Evolutionary conservation across 23 tunicate species (phyloP).

Genomic region (Trididemnum clinides): DNA sequence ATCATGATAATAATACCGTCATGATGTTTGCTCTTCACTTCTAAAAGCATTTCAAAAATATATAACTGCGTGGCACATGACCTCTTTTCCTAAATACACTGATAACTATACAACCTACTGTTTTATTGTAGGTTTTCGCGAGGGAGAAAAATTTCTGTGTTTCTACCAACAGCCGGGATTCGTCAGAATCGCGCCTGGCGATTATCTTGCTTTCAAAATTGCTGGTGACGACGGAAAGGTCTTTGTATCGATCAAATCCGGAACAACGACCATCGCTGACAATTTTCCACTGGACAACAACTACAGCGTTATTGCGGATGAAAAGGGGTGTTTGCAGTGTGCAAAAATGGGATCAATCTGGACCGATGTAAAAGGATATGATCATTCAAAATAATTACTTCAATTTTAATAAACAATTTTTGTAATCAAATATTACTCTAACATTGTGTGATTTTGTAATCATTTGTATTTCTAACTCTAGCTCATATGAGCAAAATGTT

Average conservation of each 20-base stretch:
- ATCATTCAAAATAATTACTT: not conserved
- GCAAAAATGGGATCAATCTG: not conserved
- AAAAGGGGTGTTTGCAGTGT: not conserved
- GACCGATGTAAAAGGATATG: not conserved
- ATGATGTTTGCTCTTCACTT: too few relatives aligned
- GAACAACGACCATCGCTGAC: not conserved
- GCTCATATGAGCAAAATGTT: too few relatives aligned
- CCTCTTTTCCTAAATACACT: too few relatives aligned
- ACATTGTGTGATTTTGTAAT: too few relatives aligned
- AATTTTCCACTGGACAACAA: not conserved
- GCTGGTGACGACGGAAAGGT: not conserved
- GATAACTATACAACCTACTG: too few relatives aligned
- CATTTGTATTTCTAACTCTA: too few relatives aligned
- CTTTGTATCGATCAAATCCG: not conserved
- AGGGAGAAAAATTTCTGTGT: not conserved
- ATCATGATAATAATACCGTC: too few relatives aligned
- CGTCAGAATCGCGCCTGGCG: not conserved
- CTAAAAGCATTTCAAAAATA: too few relatives aligned
- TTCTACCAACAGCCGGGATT: not conserved
- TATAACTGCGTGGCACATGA: too few relatives aligned
- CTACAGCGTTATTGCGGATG: conserved; percentile 17
- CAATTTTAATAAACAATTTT: too few relatives aligned
- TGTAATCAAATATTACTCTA: too few relatives aligned
- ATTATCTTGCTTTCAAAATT: not conserved
- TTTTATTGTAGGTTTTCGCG: not conserved